Evolutionary conservation across 2,888 invertebrate species (phyloP), one percentile per base, ranked within the genome.

Genomic region (Lasioglossum leucozonium): DNA sequence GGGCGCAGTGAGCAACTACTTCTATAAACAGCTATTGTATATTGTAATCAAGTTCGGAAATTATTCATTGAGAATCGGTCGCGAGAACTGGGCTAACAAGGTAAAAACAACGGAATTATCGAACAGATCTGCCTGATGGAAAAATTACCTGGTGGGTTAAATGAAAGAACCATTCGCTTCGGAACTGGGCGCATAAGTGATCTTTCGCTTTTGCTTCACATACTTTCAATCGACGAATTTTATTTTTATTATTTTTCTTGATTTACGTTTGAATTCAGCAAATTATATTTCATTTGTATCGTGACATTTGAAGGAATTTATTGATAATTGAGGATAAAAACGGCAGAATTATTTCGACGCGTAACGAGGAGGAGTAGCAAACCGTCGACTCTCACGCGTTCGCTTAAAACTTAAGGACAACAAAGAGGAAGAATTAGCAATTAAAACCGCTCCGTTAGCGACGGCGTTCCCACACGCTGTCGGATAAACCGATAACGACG

Each of bases 401-500:
- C 16, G 30, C 30, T 30, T 42, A n/a, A 26, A 77, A 18, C 10
- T 11, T 40, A 71, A 71, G 71, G 42, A 71, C 40, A 71, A 34
- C 55, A 55, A 40, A 22, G 42, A 37, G 47, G 6, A 77, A 55
- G 37, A 4, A 77, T 71, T 71, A 71, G 77, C n/a, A 30, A 77
- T 77, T 77, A 58, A 77, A 77, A 71, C 58, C 16, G 22, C 22
- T 13, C 34, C 18, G 22, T 42, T 22, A 34, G 5, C 10, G 55
- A 42, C 11, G 71, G 30, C 55, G 42, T 78, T 78, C 77, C 58
- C 77, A 77, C 77, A 55, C 37, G n/a, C 13, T 30, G 18, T 16
- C 37, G 71, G 69, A 77, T 69, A 16, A 30, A 40, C 62, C n/a
- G 74, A 72, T 77, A 76, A 65, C 16, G 75, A 40, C 37, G 44